phyloP scores from a whole-genome alignment of 2,113 vertebrate species.

The Lanius collurio region DNA sequence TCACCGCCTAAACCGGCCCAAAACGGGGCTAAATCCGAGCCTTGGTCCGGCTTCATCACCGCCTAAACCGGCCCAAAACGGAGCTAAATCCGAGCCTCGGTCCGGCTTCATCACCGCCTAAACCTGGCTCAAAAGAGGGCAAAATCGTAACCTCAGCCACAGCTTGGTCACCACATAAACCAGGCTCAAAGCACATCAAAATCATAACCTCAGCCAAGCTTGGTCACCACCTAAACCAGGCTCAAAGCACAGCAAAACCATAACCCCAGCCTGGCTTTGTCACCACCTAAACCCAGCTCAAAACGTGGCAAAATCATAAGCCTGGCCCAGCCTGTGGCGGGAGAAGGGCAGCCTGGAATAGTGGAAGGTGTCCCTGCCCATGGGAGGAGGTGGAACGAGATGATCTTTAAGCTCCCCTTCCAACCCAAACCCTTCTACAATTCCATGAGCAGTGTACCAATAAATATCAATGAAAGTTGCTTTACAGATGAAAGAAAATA shows the following conservation, averaged over 20 bases:
- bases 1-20: too few species aligned
- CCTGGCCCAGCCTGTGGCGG: accelerated
- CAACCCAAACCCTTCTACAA: background rate
- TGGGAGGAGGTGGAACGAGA: too few species aligned
- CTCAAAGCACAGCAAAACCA: background rate
- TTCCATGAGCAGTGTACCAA: background rate
- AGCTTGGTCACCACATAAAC: too few species aligned
- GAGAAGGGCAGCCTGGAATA: background rate
- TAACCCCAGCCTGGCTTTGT: accelerated
- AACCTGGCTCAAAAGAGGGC: too few species aligned
- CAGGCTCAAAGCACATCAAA: too few species aligned
- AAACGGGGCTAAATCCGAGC: too few species aligned
- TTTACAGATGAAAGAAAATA: background rate
- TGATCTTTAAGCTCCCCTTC: background rate
- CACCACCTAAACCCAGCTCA: background rate
- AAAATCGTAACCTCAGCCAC: too few species aligned
- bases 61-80: too few species aligned
- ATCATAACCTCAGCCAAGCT: background rate
- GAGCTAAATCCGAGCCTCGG: too few species aligned
- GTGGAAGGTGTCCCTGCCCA: too few species aligned
- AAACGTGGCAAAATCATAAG: background rate
- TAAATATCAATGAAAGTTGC: background rate
- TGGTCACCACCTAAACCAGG: accelerated
- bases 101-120: too few species aligned
- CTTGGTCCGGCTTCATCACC: too few species aligned